A percentile compares a stretch with the other conserved stretches of the same genome.
These are phyloP conservation scores for Acrossocheilus wenchowensis DNA, from an alignment of 2,797 vertebrate genomes.

Conservation along the genomic window DNA sequence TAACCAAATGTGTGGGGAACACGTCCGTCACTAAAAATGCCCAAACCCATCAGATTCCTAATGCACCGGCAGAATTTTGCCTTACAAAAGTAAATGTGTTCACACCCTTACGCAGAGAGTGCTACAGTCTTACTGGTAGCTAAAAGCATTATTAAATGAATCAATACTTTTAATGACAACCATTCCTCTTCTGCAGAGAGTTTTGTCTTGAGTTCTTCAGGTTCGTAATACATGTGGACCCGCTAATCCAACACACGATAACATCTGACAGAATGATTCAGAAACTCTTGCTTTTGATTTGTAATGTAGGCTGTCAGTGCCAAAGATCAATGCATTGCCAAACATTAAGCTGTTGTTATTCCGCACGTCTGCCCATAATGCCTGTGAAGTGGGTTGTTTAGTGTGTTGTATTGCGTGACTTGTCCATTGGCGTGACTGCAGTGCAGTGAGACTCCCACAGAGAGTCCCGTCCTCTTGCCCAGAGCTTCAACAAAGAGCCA, in stretches of 20 bases:
- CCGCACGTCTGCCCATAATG: neutral
- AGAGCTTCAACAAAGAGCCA: conserved; percentile 38
- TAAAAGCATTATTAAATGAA: neutral
- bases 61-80: neutral
- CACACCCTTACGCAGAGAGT: neutral
- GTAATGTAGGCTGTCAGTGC: neutral
- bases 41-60: neutral
- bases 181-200: neutral
- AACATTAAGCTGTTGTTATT: neutral
- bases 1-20: neutral
- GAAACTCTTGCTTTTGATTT: neutral
- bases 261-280: neutral
- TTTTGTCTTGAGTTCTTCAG: neutral
- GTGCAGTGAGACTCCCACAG: conserved; percentile 13
- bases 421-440: conserved; percentile 2
- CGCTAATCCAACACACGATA: neutral
- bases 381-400: conserved; percentile 2
- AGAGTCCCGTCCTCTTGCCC: conserved; percentile 11
- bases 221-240: neutral
- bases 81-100: neutral
- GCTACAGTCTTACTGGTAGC: neutral
- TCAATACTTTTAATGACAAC: neutral
- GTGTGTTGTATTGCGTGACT: conserved; percentile 11
- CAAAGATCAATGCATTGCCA: neutral
- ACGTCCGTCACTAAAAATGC: neutral